These are phyloP conservation scores for Arvicanthis niloticus DNA, from an alignment of 2,113 vertebrate genomes.

Conservation along the genomic window DNA sequence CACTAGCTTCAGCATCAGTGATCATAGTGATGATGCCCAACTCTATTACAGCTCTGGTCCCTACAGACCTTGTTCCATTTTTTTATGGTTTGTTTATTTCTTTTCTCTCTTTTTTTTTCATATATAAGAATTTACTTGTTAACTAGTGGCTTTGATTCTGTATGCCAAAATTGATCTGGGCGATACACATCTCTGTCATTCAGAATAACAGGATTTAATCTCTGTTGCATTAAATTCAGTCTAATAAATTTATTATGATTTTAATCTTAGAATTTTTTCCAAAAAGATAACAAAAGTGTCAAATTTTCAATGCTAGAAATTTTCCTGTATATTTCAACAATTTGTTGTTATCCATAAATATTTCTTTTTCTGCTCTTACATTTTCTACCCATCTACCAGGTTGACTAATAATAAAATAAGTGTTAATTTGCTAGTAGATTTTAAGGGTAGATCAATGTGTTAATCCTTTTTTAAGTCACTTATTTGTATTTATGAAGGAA, in stretches of 20 bases:
- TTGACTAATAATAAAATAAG: conserved; percentile 8
- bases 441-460: not conserved
- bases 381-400: not conserved
- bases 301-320: not conserved
- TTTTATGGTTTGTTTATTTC: not conserved
- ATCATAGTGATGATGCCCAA: not conserved
- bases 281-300: not conserved
- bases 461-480: not conserved
- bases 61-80: not conserved
- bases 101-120: not conserved
- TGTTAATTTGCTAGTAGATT: not conserved
- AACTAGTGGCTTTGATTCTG: not conserved
- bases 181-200: not conserved
- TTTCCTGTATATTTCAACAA: not conserved
- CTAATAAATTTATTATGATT: not conserved
- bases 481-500: not conserved
- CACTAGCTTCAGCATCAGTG: not conserved
- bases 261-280: not conserved
- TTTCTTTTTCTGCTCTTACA: not conserved
- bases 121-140: not conserved
- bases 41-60: not conserved
- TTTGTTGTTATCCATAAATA: not conserved
- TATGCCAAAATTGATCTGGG: conserved; percentile 12
- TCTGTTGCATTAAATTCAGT: not conserved
- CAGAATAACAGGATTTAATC: not conserved